Conservation (phyloP, 2,113 vertebrate species). For the Gasterosteus aculeatus region DNA sequence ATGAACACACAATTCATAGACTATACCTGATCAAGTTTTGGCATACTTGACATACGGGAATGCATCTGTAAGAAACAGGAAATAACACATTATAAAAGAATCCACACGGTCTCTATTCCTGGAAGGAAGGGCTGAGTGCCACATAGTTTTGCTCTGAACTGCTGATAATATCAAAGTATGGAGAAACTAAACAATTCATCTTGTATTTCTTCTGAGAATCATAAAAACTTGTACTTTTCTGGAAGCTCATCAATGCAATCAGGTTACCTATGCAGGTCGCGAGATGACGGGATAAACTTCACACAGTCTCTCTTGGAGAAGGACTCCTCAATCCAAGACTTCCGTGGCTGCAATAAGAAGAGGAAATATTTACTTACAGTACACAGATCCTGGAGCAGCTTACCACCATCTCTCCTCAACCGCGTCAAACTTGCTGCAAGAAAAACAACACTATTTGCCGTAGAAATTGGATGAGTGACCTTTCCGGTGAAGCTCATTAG, state of each 20-base stretch:
- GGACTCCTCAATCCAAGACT: slow-evolving; percentile 92
- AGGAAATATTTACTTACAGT: slow-evolving; percentile 19
- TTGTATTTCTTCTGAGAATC: slow-evolving; percentile 33
- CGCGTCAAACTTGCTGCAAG: neutral
- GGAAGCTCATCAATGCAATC: slow-evolving; percentile 6
- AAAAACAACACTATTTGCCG: slow-evolving; percentile 6
- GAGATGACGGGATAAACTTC: slow-evolving; percentile 87
- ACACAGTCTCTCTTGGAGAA: slow-evolving; percentile 93
- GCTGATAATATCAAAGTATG: slow-evolving; percentile 12
- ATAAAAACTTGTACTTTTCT: slow-evolving; percentile 12
- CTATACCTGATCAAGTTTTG: slow-evolving; percentile 93
- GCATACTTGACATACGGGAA: slow-evolving; percentile 90
- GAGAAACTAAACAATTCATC: neutral
- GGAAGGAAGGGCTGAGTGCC: slow-evolving; percentile 48
- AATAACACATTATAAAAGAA: slow-evolving; percentile 47
- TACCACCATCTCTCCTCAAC: neutral
- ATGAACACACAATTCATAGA: slow-evolving; percentile 3
- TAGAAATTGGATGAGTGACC: slow-evolving; percentile 35
- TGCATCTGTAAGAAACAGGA: slow-evolving; percentile 84
- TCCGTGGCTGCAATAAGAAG: slow-evolving; percentile 82
- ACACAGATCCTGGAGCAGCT: slow-evolving; percentile 9
- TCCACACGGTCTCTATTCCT: slow-evolving; percentile 43
- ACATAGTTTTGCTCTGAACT: slow-evolving; percentile 36
- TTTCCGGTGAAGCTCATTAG: slow-evolving; percentile 58
- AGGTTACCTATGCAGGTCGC: slow-evolving; percentile 80